Evolutionary conservation across 1,140 invertebrate species (phyloP), one percentile per base, ranked within the genome.

Genomic region (Ceratoteleas bidentatus): DNA sequence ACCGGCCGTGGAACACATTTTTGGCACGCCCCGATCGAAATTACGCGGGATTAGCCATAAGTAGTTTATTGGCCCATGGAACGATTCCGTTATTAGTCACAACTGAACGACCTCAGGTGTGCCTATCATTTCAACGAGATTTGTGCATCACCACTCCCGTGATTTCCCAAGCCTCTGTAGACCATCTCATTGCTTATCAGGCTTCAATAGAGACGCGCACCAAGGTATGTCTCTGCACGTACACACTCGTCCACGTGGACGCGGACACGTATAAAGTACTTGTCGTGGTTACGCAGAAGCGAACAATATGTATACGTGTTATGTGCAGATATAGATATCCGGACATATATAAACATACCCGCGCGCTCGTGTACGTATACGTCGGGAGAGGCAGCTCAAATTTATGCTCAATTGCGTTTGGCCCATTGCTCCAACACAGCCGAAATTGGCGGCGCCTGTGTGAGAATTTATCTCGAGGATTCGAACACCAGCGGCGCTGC

Each of bases 391-490:
- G 14, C 62, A 72, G 68, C 68, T 61, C 60, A 54, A 74, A 80
- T 80, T 50, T 74, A 73, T 74, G 69, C 52, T 50, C 56, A 68
- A 62, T 80, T 64, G 58, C 47, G 69, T 72, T 77, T 60, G 52
- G 45, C 49, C 40, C 57, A 72, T 68, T 70, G 53, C 64, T 52
- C 57, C 36, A 56, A 62, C 47, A 60, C 61, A 58, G 36, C 40
- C 52, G n/a, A 66, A 77, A 83, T 78, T 65, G 56, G 14, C 33
- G 8, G 14, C 50, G 57, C 61, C 47, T 69, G 49, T 68, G 62
- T 72, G 72, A 53, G 60, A 74, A 83, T 83, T 83, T 76, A 83
- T 79, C 75, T 79, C 60, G 40, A 83, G 65, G 72, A 83, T 79
- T 70, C 47, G 65, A 79, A 72, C 47, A 56, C 54, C 45, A 70